Evolutionary conservation across 2,113 vertebrate genomes (phyloP).

Genomic region (Pelusios castaneus): DNA sequence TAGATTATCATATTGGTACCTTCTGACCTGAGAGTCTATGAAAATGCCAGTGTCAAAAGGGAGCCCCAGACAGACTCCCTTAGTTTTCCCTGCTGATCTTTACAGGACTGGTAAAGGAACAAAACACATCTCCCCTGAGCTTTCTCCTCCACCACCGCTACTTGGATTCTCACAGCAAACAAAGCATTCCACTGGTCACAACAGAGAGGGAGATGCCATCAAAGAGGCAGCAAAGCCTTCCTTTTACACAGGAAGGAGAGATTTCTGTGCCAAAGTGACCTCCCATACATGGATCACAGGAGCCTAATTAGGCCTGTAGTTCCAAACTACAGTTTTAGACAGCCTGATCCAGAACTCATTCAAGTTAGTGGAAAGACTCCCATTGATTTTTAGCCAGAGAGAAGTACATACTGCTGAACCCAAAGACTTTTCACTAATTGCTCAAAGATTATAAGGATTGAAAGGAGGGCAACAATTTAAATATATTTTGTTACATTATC

Average conservation of each 20-base stretch:
- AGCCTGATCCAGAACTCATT: neutral
- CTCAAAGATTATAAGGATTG: neutral
- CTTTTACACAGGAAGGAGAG: neutral
- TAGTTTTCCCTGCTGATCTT: neutral
- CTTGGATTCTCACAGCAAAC: neutral
- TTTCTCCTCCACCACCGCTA: neutral
- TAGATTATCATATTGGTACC: too few relatives aligned
- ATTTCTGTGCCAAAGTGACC: neutral
- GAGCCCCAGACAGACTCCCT: neutral
- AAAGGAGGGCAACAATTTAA: neutral
- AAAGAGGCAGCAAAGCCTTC: neutral
- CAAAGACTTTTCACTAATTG: neutral
- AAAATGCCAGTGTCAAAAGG: neutral
- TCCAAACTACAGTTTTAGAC: neutral
- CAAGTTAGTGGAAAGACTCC: neutral
- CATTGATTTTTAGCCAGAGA: neutral
- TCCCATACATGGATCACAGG: neutral
- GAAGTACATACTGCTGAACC: neutral
- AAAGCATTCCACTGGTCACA: fast-evolving
- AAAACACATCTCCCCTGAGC: neutral
- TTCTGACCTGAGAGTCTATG: too few relatives aligned
- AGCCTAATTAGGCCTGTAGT: neutral
- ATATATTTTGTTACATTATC: neutral
- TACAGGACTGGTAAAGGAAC: neutral
- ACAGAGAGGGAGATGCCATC: neutral